phyloP scores from a whole-genome alignment of 2,113 vertebrate species.

The Baryphthengus martii region DNA sequence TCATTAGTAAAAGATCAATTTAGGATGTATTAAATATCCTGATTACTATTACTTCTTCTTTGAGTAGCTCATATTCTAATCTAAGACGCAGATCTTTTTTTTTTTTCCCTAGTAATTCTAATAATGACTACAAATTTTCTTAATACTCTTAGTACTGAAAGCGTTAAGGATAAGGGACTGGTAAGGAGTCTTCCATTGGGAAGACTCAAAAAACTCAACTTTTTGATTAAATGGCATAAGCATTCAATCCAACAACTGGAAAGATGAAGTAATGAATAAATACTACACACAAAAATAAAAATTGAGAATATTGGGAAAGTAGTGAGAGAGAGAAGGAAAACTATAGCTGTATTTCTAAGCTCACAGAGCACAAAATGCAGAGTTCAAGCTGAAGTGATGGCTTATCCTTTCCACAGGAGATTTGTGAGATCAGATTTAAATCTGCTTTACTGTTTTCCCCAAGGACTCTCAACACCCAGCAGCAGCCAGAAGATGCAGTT shows the following conservation, averaged over 20 bases:
- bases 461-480: not conserved
- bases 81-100: not conserved
- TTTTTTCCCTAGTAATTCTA: not conserved
- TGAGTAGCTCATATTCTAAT: not conserved
- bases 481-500: not conserved
- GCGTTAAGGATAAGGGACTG: not conserved
- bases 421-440: constrained; percentile 12
- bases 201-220: not conserved
- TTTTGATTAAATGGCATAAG: not conserved
- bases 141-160: not conserved
- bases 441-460: not conserved
- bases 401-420: not conserved
- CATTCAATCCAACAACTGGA: not conserved
- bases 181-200: not conserved
- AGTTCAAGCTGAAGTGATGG: not conserved
- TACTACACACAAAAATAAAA: not conserved
- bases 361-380: not conserved
- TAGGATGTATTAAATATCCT: not conserved
- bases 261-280: not conserved
- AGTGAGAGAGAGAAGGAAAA: not conserved
- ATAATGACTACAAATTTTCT: not conserved
- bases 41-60: not conserved
- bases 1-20: not conserved
- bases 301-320: not conserved
- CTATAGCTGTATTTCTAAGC: not conserved